Base-by-base conservation (phyloP, 2,888 invertebrate species). In the Abrostola triplasia region DNA sequence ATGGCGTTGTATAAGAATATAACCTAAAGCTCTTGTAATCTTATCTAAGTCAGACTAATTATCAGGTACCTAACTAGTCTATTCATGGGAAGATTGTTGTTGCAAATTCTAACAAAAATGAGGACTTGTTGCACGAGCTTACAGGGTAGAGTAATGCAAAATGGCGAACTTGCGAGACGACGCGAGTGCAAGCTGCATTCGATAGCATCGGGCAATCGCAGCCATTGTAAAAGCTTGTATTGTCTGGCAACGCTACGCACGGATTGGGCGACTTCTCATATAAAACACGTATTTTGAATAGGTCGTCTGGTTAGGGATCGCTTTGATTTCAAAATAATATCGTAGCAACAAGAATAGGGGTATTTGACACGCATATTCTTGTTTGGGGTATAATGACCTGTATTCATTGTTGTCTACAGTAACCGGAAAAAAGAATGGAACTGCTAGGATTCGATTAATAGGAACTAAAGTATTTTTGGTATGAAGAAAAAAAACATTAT, bases 131-230 rank as follows among this genome's bases (percentile, higher is more conserved):
- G 44, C 44, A 24, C 5, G 24, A 24, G 24, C 24, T 4, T 24
- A 24, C 24, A 24, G 24, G 9, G 44, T 24, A 9, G 7, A 42
- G 12, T 12, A n/a, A n/a, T 12, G 40, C 40, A 40, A 12, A 42
- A 47, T 13, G 44, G 5, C 44, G 44, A 24, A 24, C 24, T 47
- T 9, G 44, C 7, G 44, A 47, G 13, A 24, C 10, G 24, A 24
- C 24, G 13, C 24, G 13, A 47, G 44, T 47, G 44, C 44, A 24
- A 24, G 44, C 44, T 47, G 24, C 44, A 24, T 13, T 47, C 24
- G 44, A 47, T 47, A 47, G 44, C 24, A 47, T 47, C 44, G 44
- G 13, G 44, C 58, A n/a, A 13, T 50, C 12, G n/a, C 36, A 40
- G 44, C 58, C 36, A 13, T 50, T 36, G 35, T 41, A 40, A 35